phyloP scores from a whole-genome alignment of 2,113 vertebrate genomes.

The Chloropsis hardwickii region DNA sequence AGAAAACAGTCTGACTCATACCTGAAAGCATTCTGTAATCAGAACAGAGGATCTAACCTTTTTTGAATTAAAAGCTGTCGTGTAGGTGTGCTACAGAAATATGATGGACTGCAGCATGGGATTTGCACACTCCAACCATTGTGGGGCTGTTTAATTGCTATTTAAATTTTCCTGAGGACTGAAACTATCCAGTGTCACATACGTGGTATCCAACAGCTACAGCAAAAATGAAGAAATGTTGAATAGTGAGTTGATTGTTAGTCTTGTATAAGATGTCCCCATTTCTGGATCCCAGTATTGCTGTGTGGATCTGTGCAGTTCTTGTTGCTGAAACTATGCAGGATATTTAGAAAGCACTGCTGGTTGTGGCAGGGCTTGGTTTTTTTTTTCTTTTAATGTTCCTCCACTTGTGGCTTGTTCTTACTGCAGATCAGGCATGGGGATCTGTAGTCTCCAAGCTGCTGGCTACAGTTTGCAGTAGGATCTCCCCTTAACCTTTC shows the following conservation, averaged over 20 bases:
- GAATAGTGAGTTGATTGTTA: background rate
- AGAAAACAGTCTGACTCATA: slow-evolving; percentile 20
- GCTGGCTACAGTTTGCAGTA: background rate
- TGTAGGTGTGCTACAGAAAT: background rate
- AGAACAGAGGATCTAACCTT: background rate
- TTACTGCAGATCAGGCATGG: background rate
- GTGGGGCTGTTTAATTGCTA: background rate
- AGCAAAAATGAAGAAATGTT: background rate
- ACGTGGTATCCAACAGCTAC: background rate
- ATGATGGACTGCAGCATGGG: background rate
- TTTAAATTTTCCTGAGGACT: background rate
- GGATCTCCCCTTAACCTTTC: background rate
- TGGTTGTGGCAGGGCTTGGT: background rate
- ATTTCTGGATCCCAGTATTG: accelerated
- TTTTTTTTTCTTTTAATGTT: background rate
- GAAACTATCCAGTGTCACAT: background rate
- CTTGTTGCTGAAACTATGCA: accelerated
- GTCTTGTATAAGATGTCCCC: background rate
- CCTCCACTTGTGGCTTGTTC: background rate
- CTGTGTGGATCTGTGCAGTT: no score
- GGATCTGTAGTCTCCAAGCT: accelerated
- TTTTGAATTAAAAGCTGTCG: background rate
- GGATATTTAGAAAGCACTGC: background rate
- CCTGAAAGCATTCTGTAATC: background rate
- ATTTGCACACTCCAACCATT: background rate